A percentile compares a stretch with the other conserved stretches of the same genome.
These are phyloP conservation scores for Sorex araneus DNA, from an alignment of 2,113 vertebrate species.

Conservation along the genomic window DNA sequence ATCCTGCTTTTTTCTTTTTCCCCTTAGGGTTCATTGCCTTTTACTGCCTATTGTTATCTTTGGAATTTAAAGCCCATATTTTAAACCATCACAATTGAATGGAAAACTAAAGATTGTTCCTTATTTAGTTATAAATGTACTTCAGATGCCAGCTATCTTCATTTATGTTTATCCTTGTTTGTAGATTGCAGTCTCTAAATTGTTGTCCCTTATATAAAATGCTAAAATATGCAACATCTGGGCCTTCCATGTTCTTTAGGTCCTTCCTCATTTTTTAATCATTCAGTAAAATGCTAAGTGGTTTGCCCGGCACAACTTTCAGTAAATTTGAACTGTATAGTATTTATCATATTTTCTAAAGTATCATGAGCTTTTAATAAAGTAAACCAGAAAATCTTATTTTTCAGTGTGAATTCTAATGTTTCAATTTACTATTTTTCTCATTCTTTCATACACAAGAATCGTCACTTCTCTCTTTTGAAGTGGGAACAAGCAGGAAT, in stretches of 20 bases:
- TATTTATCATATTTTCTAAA: constrained; percentile 61
- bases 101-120: constrained; percentile 30
- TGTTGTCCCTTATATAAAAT: background rate
- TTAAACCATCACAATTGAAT: background rate
- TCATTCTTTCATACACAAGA: constrained; percentile 55
- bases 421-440: constrained; percentile 1
- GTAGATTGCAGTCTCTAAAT: background rate
- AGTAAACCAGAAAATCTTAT: constrained; percentile 20
- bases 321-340: background rate
- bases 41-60: background rate
- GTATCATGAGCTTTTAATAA: constrained; percentile 29
- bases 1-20: background rate
- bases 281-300: background rate
- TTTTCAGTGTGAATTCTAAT: constrained; percentile 52
- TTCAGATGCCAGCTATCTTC: constrained; percentile 9
- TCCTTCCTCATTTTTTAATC: background rate
- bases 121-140: constrained; percentile 26
- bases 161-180: background rate
- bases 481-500: background rate
- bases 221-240: background rate
- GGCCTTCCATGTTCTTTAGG: background rate
- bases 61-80: background rate
- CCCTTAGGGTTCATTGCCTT: background rate
- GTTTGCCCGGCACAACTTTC: background rate
- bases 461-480: constrained; percentile 23